Evolutionary conservation across 1,140 invertebrate species (phyloP).

Genomic region (Doryteuthis pealeii): DNA sequence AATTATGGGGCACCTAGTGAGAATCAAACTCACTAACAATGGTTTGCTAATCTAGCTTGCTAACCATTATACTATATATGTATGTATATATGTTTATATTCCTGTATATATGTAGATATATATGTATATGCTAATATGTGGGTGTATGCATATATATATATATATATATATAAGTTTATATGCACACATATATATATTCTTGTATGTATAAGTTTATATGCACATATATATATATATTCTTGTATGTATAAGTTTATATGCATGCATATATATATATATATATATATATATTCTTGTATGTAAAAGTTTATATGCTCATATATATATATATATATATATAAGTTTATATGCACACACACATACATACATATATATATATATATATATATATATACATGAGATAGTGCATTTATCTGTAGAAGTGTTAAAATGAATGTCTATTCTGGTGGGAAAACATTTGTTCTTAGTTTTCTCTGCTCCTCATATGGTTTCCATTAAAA

Average conservation of each 20-base stretch:
- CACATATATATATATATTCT: too few species aligned
- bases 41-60: too few species aligned
- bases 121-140: too few species aligned
- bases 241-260: neutral
- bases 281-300: neutral
- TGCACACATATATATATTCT: too few species aligned
- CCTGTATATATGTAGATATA: too few species aligned
- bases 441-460: neutral
- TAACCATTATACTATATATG: too few species aligned
- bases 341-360: neutral
- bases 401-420: neutral
- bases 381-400: constrained; percentile 6
- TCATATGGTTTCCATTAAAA: neutral
- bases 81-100: too few species aligned
- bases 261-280: neutral
- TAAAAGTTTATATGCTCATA: neutral
- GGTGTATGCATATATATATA: too few species aligned
- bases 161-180: too few species aligned
- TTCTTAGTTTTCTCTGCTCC: neutral
- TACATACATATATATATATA: neutral
- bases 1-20: too few species aligned
- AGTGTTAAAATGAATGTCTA: neutral
- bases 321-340: neutral
- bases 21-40: too few species aligned
- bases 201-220: neutral